Percentiles rank a stretch among this genome's conserved stretches.
phyloP scores from a whole-genome alignment of 1,140 invertebrate genomes.

The Drosophila fuyamai region DNA sequence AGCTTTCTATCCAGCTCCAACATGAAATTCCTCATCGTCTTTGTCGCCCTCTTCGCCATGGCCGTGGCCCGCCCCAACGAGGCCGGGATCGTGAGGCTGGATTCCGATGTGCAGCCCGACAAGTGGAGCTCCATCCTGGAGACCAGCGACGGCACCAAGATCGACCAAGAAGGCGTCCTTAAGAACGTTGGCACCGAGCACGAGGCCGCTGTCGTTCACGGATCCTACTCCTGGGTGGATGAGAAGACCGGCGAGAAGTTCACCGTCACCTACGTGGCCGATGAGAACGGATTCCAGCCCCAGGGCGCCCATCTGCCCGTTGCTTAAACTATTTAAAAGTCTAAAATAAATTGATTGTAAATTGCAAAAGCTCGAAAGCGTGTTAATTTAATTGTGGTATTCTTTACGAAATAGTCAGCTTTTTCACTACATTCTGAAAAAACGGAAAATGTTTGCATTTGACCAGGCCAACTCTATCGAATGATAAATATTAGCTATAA shows the following conservation, averaged over 20 bases:
- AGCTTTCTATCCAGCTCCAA: constrained; percentile 44
- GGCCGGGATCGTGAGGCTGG: not conserved
- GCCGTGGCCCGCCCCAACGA: constrained; percentile 37
- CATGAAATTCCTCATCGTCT: constrained; percentile 49
- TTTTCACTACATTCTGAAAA: too few relatives aligned
- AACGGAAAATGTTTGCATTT: too few relatives aligned
- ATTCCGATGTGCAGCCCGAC: constrained; percentile 17
- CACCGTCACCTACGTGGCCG: constrained; percentile 62
- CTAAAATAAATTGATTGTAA: constrained; percentile 21
- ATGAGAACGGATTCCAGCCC: constrained; percentile 89
- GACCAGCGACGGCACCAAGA: constrained; percentile 88
- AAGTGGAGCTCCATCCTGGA: constrained; percentile 10
- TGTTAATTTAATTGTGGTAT: not conserved
- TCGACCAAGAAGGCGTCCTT: constrained; percentile 58
- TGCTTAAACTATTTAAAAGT: constrained; percentile 31
- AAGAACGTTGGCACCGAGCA: constrained; percentile 35
- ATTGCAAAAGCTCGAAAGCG: not conserved
- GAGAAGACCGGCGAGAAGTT: constrained; percentile 56
- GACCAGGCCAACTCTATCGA: too few relatives aligned
- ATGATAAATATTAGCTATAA: too few relatives aligned
- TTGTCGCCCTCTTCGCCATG: constrained; percentile 48
- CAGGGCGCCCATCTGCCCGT: constrained; percentile 86
- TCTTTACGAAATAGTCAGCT: too few relatives aligned
- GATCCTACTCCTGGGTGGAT: constrained; percentile 44
- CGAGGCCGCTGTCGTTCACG: constrained; percentile 55